phyloP scores from a whole-genome alignment of 2,888 invertebrate genomes.

The Clanis bilineata region DNA sequence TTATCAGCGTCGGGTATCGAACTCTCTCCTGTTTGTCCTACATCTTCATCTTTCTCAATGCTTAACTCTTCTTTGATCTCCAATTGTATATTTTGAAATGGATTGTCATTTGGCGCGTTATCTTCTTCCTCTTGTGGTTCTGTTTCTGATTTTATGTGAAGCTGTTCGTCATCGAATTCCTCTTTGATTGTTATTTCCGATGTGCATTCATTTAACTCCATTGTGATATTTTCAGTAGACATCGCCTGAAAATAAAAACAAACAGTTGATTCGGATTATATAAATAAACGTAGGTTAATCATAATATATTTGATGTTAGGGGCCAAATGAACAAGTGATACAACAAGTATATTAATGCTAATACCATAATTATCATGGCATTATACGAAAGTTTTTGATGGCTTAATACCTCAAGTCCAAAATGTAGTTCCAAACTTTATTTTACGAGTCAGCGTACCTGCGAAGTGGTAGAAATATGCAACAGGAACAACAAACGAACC shows the following conservation, averaged over 20 bases:
- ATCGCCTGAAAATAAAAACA: not conserved
- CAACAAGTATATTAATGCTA: not conserved
- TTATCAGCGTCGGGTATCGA: not conserved
- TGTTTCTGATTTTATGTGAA: slow-evolving; percentile 20
- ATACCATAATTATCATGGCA: too few species aligned
- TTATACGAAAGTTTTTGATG: too few species aligned
- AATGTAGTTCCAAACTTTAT: not conserved
- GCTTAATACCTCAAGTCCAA: too few species aligned
- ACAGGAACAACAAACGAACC: too few species aligned
- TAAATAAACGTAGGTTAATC: not conserved
- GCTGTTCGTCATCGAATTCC: slow-evolving; percentile 7
- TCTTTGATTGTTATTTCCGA: slow-evolving; percentile 19
- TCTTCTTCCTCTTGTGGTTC: slow-evolving; percentile 29
- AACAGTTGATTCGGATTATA: not conserved
- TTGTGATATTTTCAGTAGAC: slow-evolving; percentile 19
- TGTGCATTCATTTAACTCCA: not conserved
- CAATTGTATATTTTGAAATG: slow-evolving; percentile 43
- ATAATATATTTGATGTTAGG: too few species aligned
- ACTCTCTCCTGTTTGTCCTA: not conserved
- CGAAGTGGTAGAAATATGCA: too few species aligned
- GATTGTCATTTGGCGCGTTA: slow-evolving; percentile 29
- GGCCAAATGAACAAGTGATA: not conserved
- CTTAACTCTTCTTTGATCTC: slow-evolving; percentile 47
- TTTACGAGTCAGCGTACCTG: not conserved
- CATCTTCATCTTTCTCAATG: slow-evolving; percentile 24